Evolutionary conservation across 1,140 invertebrate genomes (phyloP).

Genomic region (Helicoverpa armigera): DNA sequence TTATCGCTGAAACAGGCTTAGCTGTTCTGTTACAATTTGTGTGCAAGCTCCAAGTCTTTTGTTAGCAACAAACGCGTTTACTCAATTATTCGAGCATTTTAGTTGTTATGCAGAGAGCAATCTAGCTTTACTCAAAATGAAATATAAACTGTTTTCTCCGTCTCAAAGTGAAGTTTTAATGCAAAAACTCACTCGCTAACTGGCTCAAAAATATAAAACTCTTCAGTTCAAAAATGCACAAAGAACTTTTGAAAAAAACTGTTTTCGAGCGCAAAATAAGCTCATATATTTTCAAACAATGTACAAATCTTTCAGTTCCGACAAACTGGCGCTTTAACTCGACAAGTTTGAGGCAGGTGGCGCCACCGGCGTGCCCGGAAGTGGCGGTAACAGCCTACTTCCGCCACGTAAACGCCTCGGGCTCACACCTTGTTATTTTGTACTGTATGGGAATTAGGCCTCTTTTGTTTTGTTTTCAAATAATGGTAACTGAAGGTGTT

Average conservation of each 20-base stretch:
- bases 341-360: constrained; percentile 61
- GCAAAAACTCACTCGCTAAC: constrained; percentile 18
- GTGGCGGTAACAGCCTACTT: constrained; percentile 67
- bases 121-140: no score
- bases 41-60: background rate
- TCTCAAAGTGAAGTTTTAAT: background rate
- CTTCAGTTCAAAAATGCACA: background rate
- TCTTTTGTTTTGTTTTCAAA: constrained; percentile 49
- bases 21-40: background rate
- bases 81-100: no score
- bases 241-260: constrained; percentile 17
- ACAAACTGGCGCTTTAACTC: constrained; percentile 48
- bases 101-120: no score
- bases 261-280: constrained; percentile 25
- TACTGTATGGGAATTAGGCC: constrained; percentile 52
- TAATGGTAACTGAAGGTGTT: constrained; percentile 37
- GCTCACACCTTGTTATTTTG: constrained; percentile 43
- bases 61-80: no score
- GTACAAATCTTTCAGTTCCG: constrained; percentile 46
- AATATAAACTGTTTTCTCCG: no score
- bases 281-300: constrained; percentile 49
- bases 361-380: constrained; percentile 57
- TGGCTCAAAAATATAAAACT: background rate
- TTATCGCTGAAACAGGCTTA: background rate
- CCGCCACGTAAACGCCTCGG: constrained; percentile 64